Evolutionary conservation across 2,113 vertebrate genomes (phyloP), one percentile per base, ranked within the genome.

Genomic region (Pedetes capensis): DNA sequence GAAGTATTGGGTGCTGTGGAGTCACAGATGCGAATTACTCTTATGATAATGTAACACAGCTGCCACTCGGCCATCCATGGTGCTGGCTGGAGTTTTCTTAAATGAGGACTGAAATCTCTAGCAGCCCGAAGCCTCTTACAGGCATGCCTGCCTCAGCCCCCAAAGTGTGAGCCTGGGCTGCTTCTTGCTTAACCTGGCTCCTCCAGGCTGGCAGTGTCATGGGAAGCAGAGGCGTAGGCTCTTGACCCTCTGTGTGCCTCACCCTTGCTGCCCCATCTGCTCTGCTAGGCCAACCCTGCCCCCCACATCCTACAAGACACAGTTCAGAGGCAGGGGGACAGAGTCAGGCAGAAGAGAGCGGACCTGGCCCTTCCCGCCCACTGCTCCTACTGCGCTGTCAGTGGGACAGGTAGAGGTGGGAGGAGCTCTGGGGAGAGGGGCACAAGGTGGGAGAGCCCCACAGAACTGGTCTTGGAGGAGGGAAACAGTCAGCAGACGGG

Each of bases 21-120:
- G 6, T 32, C 34, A 2, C 3, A 9, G 7, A 2, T 22, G 7
- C 0, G 4, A 55, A 2, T 51, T 34, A 0, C 44, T 20, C 27
- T 6, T 18, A 22, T 2, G 1, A 20, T 3, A 1, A 63, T 14
- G 8, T 12, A 2, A n/a, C 17, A n/a, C 25, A 51, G 39, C 66
- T 23, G 66, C 2, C 20, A 57, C 23, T 55, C 66, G 34, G 9
- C 17, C 32, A 0, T 29, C 44, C 5, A 0, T 20, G 71, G 37
- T 16, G 18, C 61, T 23, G 5, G 25, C n/a, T 3, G 7, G 17
- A 57, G n/a, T 5, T 12, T 32, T 42, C 81, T 47, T 53, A 0
- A 29, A 25, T 4, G 20, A 39, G 69, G 69, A 53, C 34, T 42
- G 4, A 3, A 4, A 25, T 76, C 8, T 22, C 69, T 6, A 1